phyloP scores from a whole-genome alignment of 2,888 invertebrate species.

The Thymelicus acteon region DNA sequence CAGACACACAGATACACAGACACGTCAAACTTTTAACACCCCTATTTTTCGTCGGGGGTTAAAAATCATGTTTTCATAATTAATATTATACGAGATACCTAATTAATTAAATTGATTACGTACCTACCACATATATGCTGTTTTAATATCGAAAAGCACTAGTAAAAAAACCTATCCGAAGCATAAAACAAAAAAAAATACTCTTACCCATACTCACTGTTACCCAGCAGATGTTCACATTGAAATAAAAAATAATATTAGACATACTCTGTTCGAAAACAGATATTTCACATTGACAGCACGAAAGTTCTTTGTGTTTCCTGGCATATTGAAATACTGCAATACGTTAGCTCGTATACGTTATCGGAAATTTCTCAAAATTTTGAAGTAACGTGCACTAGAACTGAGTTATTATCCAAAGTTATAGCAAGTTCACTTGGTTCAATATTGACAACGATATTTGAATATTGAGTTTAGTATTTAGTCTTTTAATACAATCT shows the following conservation, averaged over 20 bases:
- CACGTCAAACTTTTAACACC: too few species aligned
- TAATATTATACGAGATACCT: too few species aligned
- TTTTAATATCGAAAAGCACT: too few species aligned
- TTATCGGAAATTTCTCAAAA: conserved; percentile 20
- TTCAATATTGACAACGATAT: not conserved
- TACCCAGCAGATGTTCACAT: not conserved
- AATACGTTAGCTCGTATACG: conserved; percentile 5
- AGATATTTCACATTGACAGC: conserved; percentile 25
- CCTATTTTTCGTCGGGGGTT: too few species aligned
- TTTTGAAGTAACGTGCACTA: not conserved
- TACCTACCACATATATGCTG: too few species aligned
- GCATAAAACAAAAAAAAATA: too few species aligned
- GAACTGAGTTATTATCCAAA: not conserved
- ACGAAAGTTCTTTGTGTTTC: conserved; percentile 13
- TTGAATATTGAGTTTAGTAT: not conserved
- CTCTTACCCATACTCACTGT: not conserved
- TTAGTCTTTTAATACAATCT: too few species aligned
- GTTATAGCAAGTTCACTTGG: not conserved
- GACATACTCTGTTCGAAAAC: conserved; percentile 1
- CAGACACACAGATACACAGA: too few species aligned
- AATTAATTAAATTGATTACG: too few species aligned
- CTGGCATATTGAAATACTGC: conserved; percentile 21
- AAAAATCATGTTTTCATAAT: too few species aligned
- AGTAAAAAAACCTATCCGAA: too few species aligned
- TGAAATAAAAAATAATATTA: conserved; percentile 3